Evolutionary conservation across 2,113 vertebrate genomes (phyloP), one percentile per base, ranked within the genome.

Genomic region (Alligator mississippiensis): DNA sequence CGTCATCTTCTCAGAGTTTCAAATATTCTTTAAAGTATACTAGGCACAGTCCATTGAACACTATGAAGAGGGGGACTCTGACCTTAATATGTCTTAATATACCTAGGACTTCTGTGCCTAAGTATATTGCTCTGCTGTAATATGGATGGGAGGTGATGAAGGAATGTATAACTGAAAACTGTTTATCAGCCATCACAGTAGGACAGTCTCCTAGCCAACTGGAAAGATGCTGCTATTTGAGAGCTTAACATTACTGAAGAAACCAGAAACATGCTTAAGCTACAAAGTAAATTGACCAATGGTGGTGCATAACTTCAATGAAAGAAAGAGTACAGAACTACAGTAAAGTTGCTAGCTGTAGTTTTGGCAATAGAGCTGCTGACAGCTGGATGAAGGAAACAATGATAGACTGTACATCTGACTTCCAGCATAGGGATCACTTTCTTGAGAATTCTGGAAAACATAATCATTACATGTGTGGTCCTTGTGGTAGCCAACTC

Each of bases 1-100:
- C 89, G 82, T 18, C 55, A 47, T 47, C 80, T 77, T 88, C 58
- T 77, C 64, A 75, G 27, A 11, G 10, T 24, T 89, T 93, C 61
- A 80, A 25, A 57, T 55, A 28, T 5, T 11, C 24, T 59, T 27
- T 47, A 8, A 47, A 22, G 70, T 74, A 47, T 22, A 74, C 22
- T 74, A 47, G 21, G 24, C 34, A 74, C 12, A 7, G 1, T 64
- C 16, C 72, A 16, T 25, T 24, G 25, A 87, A 17, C 54, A 21
- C 15, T 3, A 0, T 4, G 19, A 38, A 10, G 15, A 77, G 30
- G 11, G 9, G 5, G 64, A 54, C 19, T 57, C 70, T 62, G 0
- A 2, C 15, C 54, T 55, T 10, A 22, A 72, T 4, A 1, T 82
- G 58, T 27, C 24, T 75, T 88, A 24, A 30, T 81, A 63, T 22